Evolutionary conservation across 2,797 vertebrate species (phyloP), one percentile per base, ranked within the genome.

Genomic region (Hyperoplus lanceolatus): DNA sequence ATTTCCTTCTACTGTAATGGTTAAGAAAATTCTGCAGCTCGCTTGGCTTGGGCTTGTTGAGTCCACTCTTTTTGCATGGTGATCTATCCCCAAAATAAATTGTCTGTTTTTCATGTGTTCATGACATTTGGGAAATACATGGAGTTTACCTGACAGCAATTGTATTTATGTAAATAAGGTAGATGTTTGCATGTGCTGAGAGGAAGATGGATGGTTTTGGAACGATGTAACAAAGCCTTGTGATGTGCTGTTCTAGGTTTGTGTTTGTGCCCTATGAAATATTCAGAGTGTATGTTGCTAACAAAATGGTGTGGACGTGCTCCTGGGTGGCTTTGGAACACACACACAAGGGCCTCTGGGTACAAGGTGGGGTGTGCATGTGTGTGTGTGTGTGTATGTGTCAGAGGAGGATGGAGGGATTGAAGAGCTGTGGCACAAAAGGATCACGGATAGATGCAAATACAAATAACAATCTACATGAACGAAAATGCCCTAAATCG

Each of bases 231-330:
- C 72, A 69, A 79, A 86, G 73, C 46, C 58, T 68, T 43, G 45
- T 56, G 45, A 56, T 78, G 59, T 75, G 77, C 68, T 79, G 67
- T 75, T 73, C 73, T 67, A 78, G 57, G 75, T 67, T 81, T 81
- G 75, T 74, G 69, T 89, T 87, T 82, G 78, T 79, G 71, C 76
- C 66, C 38, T 55, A 90, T 94, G 50, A 94, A 94, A 94, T 93
- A 94, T 94, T 93, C 76, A 95, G 70, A 74, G 73, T 59, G 59
- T 77, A 81, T 85, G 83, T 60, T 69, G 46, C 84, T 75, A 87
- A 91, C 89, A 91, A 92, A 92, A 90, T 48, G 36, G 41, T 73
- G 73, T 70, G 80, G 83, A 79, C 45, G 55, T 48, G 41, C 70
- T 85, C 71, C 56, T 51, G 59, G 68, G 71, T 80, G 81, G 70